Evolutionary conservation across 2,888 invertebrate species (phyloP), one percentile per base, ranked within the genome.

Genomic region (Amphimallon solstitiale): DNA sequence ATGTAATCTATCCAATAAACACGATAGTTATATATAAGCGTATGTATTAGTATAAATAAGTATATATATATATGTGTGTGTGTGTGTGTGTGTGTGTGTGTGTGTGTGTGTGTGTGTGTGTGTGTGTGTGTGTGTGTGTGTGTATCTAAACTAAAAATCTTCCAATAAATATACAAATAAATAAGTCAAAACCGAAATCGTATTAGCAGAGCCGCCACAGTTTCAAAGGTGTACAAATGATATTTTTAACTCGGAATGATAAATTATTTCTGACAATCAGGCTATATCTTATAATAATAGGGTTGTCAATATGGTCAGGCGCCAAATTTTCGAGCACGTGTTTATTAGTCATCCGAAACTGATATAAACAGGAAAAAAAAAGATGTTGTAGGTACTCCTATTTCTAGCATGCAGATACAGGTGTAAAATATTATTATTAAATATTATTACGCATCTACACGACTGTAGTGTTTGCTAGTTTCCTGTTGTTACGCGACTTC

Each of bases 201-300:
- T 29, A 29, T 29, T 29, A 29, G 29, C 29, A 29, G 7, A 5
- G 29, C 29, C 29, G 29, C 5, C 29, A 23, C 43, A 14, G 45
- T 45, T 45, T 45, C 45, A 45, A 43, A 54, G 43, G 56, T 54
- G 19, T 56, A 43, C 17, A 17, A 1, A n/a, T 17, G 29, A 43
- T 56, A 56, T 56, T 56, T 56, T 56, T 56, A 40, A 23, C 12
- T 15, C 40, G 2, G 12, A 9, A 56, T 56, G 56, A 56, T 56
- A 56, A 43, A 56, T 56, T 56, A 56, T 56, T 56, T 56, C 23
- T 56, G 56, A 56, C 56, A 56, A 56, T 56, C 56, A 56, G 56
- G n/a, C 56, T 64, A 64, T 54, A 64, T 64, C 63, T 64, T 64
- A 52, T 37, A 54, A 64, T 52, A 64, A 64, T 46, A 64, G 63